A percentile compares a stretch with the other conserved stretches of the same genome.
These are phyloP conservation scores for Seira musarum DNA, from an alignment of 2,888 invertebrate species.

Conservation along the genomic window DNA sequence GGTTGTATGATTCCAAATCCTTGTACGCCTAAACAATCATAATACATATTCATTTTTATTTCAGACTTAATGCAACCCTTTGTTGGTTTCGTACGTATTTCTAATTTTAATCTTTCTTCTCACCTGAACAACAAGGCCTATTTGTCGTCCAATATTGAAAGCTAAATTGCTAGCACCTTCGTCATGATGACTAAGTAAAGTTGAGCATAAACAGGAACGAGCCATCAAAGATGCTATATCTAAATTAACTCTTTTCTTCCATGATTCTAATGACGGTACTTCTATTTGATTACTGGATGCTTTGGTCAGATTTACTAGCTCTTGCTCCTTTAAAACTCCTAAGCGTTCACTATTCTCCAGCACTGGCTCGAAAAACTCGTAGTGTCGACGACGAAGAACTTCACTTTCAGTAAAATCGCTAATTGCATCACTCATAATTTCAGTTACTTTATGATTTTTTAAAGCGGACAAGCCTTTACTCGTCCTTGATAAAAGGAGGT, in stretches of 20 bases:
- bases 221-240: slow-evolving; percentile 62
- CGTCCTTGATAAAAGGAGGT: slow-evolving; percentile 62
- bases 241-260: slow-evolving; percentile 59
- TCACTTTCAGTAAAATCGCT: slow-evolving; percentile 67
- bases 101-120: not conserved
- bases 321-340: slow-evolving; percentile 23
- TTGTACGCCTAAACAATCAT: slow-evolving; percentile 38
- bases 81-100: not conserved
- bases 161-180: slow-evolving; percentile 55
- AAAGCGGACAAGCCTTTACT: slow-evolving; percentile 61
- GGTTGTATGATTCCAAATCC: slow-evolving; percentile 38
- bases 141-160: slow-evolving; percentile 58
- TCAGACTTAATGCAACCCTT: slow-evolving; percentile 2
- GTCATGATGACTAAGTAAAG: slow-evolving; percentile 58
- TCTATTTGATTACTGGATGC: slow-evolving; percentile 12
- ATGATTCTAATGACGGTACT: slow-evolving; percentile 47
- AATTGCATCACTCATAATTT: slow-evolving; percentile 66
- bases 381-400: slow-evolving; percentile 42
- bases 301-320: not conserved
- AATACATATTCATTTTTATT: slow-evolving; percentile 18
- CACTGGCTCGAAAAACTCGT: slow-evolving; percentile 16
- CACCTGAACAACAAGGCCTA: slow-evolving; percentile 64
- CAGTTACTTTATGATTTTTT: slow-evolving; percentile 62
- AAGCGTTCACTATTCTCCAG: slow-evolving; percentile 15
- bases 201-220: slow-evolving; percentile 60